A percentile compares a stretch with the other conserved stretches of the same genome.
phyloP scores from a whole-genome alignment of 92 coral and sea anemone species.

The Scolanthus callimorphus region DNA sequence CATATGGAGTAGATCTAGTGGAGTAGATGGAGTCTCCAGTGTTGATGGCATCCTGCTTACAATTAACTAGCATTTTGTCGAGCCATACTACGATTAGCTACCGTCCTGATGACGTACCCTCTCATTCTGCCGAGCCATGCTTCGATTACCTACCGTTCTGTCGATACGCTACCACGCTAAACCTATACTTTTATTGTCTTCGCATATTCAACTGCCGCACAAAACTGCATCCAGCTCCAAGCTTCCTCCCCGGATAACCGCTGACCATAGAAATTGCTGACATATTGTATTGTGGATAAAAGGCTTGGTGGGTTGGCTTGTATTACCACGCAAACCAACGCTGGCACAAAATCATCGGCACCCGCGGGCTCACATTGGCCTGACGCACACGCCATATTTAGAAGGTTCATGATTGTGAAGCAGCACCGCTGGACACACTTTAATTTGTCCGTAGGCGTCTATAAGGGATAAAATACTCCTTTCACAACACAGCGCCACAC shows the following conservation, averaged over 20 bases:
- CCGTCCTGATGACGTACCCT: no score
- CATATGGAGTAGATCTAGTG: no score
- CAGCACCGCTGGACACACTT: conserved; percentile 98
- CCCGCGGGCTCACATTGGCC: conserved; percentile 85
- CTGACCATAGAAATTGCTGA: conserved; percentile 78
- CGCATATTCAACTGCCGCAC: conserved; percentile 89
- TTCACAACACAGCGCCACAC: no score
- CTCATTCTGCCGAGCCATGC: no score
- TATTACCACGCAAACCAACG: conserved; percentile 84
- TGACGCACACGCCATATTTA: conserved; percentile 77
- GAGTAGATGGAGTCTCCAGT: no score
- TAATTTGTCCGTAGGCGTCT: conserved; percentile 98
- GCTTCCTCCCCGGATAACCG: conserved; percentile 91
- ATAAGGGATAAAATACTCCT: no score
- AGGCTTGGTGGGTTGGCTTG: conserved; percentile 96
- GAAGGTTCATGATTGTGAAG: conserved; percentile 90
- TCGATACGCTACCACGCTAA: background rate
- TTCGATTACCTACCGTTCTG: no score
- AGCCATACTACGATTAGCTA: no score
- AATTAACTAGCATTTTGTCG: no score
- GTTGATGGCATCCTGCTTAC: no score
- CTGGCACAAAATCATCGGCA: conserved; percentile 96
- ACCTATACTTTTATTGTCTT: conserved; percentile 47
- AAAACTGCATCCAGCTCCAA: conserved; percentile 98
- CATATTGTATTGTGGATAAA: conserved; percentile 87